Evolutionary conservation across 2,797 vertebrate genomes (phyloP).

Genomic region (Cossypha dichroa): DNA sequence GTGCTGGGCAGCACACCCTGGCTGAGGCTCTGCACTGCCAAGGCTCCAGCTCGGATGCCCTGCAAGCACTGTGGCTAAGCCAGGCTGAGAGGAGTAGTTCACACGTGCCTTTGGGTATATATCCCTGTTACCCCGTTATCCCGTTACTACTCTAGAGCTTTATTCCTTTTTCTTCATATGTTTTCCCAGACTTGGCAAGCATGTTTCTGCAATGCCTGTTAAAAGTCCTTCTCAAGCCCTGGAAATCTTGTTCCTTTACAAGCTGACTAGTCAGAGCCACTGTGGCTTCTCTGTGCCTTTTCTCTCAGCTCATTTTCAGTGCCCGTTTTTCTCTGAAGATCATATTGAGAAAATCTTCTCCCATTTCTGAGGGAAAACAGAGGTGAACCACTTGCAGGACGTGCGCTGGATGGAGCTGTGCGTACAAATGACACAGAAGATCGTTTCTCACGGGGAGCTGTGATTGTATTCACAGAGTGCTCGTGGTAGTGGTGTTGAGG

Average conservation of each 20-base stretch:
- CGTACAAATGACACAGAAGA: neutral
- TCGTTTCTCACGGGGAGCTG: fast-evolving
- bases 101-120: neutral
- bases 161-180: neutral
- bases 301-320: neutral
- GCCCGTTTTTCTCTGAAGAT: neutral
- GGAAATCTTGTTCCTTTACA: neutral
- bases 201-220: fast-evolving
- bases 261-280: neutral
- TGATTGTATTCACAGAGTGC: neutral
- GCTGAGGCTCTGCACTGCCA: neutral
- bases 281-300: neutral
- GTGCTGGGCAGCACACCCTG: neutral
- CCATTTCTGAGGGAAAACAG: neutral
- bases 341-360: neutral
- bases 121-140: neutral
- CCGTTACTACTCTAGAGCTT: neutral
- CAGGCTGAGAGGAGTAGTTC: neutral
- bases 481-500: fast-evolving
- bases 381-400: fast-evolving
- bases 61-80: neutral
- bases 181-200: neutral
- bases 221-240: neutral
- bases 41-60: neutral
- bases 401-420: fast-evolving